phyloP scores from a whole-genome alignment of 2,113 vertebrate genomes.

The Delphinus delphis region DNA sequence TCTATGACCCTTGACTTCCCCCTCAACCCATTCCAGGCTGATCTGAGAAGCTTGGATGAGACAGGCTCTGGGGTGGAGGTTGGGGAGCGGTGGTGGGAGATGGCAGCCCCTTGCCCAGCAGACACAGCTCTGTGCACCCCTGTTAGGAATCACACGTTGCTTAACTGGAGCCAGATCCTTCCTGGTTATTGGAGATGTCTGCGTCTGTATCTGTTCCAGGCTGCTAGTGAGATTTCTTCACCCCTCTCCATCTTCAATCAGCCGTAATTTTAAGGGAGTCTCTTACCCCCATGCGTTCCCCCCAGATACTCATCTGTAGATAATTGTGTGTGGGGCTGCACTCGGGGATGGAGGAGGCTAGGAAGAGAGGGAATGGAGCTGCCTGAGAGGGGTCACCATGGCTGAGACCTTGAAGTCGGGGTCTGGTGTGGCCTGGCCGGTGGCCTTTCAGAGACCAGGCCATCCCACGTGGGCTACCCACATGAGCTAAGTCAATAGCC shows the following conservation, averaged over 20 bases:
- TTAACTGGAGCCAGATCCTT: background rate
- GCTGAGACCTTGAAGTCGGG: background rate
- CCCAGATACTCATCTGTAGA: background rate
- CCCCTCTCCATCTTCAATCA: background rate
- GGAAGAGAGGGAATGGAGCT: background rate
- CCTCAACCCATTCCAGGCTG: no score
- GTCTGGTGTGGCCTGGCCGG: background rate
- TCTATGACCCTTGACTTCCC: background rate
- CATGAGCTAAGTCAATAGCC: background rate
- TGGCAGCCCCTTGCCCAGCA: rapidly evolving
- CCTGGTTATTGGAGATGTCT: background rate
- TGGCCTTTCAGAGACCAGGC: background rate
- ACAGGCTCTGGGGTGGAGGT: background rate
- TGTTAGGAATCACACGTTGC: background rate
- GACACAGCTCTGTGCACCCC: background rate
- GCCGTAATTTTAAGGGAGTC: background rate
- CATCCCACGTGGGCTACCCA: background rate
- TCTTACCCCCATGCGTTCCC: background rate
- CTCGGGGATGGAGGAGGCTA: background rate
- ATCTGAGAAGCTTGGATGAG: background rate
- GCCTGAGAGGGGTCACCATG: no score
- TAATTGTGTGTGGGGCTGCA: rapidly evolving
- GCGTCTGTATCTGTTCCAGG: background rate
- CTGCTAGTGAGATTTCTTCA: background rate
- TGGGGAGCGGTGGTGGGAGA: rapidly evolving